Evolutionary conservation across 2,797 vertebrate genomes (phyloP).

Genomic region (Apogon hyalosoma): DNA sequence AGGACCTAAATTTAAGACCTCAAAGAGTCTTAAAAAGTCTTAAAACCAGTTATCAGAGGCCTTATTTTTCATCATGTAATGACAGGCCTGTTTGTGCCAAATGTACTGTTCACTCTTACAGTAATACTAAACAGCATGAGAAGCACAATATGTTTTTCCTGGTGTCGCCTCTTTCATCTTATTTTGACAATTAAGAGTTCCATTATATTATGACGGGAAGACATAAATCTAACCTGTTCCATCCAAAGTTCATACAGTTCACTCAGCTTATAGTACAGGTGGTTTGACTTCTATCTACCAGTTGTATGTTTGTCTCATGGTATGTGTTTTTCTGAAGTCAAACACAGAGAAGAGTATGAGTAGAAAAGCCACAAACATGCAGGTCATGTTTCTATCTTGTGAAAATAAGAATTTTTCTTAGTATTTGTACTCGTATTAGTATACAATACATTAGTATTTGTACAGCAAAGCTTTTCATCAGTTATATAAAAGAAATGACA

Average conservation of each 20-base stretch:
- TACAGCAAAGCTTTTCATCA: too few relatives aligned
- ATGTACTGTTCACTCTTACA: constrained; percentile 10
- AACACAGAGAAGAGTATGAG: too few relatives aligned
- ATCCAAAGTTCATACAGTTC: background rate
- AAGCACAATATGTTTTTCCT: background rate
- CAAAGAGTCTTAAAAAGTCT: constrained; percentile 32
- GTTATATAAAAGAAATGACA: too few relatives aligned
- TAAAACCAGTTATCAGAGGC: constrained; percentile 46
- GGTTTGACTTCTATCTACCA: background rate
- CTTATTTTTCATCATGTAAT: constrained; percentile 52
- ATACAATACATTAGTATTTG: too few relatives aligned
- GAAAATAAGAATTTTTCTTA: too few relatives aligned
- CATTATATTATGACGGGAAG: background rate
- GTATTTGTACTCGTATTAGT: too few relatives aligned
- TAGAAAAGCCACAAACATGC: too few relatives aligned
- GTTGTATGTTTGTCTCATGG: background rate
- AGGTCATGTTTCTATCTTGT: too few relatives aligned
- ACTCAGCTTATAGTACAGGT: background rate
- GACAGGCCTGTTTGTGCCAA: constrained; percentile 28
- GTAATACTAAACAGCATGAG: constrained; percentile 20
- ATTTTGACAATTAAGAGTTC: constrained; percentile 3
- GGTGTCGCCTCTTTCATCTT: constrained; percentile 12
- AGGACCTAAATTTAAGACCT: constrained; percentile 45
- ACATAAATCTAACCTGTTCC: background rate
- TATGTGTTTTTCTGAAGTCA: background rate